These are phyloP conservation scores for Heteractis magnifica DNA, from an alignment of 92 coral and sea anemone genomes.

Conservation along the genomic window DNA sequence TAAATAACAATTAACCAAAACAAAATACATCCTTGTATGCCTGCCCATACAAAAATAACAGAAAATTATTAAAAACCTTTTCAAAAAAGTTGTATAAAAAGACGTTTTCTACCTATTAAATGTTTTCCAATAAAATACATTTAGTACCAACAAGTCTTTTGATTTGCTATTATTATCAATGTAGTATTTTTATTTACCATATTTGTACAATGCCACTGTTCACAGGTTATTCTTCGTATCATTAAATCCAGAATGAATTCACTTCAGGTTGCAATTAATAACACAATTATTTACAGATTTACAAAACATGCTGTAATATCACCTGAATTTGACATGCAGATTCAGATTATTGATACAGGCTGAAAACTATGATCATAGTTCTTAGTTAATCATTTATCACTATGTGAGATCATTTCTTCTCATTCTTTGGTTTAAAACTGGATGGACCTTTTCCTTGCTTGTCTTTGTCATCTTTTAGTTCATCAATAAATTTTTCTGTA, in stretches of 20 bases:
- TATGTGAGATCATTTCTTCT: not conserved
- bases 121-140: too few relatives aligned
- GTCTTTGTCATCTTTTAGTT: conserved; percentile 29
- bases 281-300: conserved; percentile 1
- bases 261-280: not conserved
- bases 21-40: too few relatives aligned
- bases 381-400: not conserved
- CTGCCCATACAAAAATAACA: too few relatives aligned
- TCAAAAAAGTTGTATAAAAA: too few relatives aligned
- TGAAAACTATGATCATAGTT: not conserved
- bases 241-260: not conserved
- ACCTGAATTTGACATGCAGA: not conserved
- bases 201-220: too few relatives aligned
- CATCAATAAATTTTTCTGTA: conserved; percentile 23
- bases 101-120: too few relatives aligned
- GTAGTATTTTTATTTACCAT: too few relatives aligned
- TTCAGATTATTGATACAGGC: not conserved
- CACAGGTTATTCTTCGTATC: not conserved
- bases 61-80: too few relatives aligned
- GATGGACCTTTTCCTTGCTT: conserved; percentile 33
- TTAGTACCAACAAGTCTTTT: too few relatives aligned
- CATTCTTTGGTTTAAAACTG: conserved; percentile 20
- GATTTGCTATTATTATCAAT: too few relatives aligned
- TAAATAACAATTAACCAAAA: too few relatives aligned
- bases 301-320: not conserved